Percentiles rank a stretch among this genome's conserved stretches.
Conservation (phyloP, 2,888 invertebrate species). For the Cotesia congregata region DNA sequence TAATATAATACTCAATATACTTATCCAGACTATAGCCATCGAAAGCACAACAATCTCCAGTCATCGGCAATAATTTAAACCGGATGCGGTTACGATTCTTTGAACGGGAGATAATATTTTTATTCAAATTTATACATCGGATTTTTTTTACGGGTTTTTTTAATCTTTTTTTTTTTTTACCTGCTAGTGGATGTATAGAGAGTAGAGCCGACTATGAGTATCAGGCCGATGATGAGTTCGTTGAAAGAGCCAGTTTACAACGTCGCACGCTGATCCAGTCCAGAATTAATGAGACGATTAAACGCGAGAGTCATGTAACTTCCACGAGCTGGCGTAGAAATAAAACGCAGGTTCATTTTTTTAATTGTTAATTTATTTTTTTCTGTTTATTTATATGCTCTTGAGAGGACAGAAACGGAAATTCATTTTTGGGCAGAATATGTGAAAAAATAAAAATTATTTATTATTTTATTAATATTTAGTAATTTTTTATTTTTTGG, state of each 20-base stretch:
- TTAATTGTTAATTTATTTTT: not conserved
- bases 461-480: too few relatives aligned
- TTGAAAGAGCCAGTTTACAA: not conserved
- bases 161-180: not conserved
- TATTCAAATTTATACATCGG: not conserved
- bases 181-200: slow-evolving; percentile 11
- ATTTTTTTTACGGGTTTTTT: too few relatives aligned
- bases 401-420: too few relatives aligned
- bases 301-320: slow-evolving; percentile 40
- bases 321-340: slow-evolving; percentile 18
- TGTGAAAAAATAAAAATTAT: too few relatives aligned
- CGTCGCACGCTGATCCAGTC: not conserved
- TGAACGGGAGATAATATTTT: slow-evolving; percentile 10
- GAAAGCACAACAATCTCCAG: slow-evolving; percentile 12
- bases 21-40: slow-evolving; percentile 18
- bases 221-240: not conserved
- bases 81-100: slow-evolving; percentile 18
- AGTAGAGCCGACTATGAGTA: not conserved
- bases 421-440: too few relatives aligned
- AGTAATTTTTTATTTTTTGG: too few relatives aligned
- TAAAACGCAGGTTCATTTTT: slow-evolving; percentile 15
- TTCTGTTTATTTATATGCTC: too few relatives aligned
- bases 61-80: slow-evolving; percentile 28
- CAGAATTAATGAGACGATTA: slow-evolving; percentile 44
- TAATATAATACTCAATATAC: not conserved